These are phyloP conservation scores for Rhynchotus rufescens DNA, from an alignment of 2,797 vertebrate genomes.

Conservation along the genomic window DNA sequence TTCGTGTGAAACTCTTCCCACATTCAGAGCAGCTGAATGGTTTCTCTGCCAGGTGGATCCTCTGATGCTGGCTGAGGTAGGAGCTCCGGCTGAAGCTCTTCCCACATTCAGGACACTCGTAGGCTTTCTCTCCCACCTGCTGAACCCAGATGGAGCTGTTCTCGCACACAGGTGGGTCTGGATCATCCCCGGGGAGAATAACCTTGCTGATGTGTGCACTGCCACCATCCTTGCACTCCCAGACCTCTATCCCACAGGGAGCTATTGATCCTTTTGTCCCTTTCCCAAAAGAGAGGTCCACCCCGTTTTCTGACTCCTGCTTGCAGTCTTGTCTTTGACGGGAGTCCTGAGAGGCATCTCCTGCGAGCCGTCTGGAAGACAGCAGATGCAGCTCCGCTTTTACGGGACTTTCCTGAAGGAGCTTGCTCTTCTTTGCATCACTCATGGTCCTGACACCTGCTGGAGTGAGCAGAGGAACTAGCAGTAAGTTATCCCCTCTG, in stretches of 20 bases:
- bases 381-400: background rate
- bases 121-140: conserved; percentile 67
- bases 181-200: background rate
- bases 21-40: conserved; percentile 73
- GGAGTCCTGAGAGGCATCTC: accelerated
- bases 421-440: background rate
- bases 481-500: background rate
- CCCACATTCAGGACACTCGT: conserved; percentile 40
- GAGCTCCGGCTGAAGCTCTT: conserved; percentile 71
- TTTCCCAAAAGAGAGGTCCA: background rate
- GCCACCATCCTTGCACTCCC: background rate
- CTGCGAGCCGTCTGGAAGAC: background rate
- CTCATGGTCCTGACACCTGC: conserved; percentile 10
- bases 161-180: background rate
- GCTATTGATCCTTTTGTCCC: background rate
- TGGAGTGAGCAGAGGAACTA: conserved; percentile 24
- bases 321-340: background rate
- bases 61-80: conserved; percentile 53
- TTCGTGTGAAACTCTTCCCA: conserved; percentile 74
- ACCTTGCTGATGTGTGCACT: conserved; percentile 5
- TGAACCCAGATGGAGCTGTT: conserved; percentile 62
- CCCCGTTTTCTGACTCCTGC: background rate
- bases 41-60: conserved; percentile 70
- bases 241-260: background rate
- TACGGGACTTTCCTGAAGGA: background rate